phyloP scores from a whole-genome alignment of 2,113 vertebrate genomes.

The Aix galericulata region DNA sequence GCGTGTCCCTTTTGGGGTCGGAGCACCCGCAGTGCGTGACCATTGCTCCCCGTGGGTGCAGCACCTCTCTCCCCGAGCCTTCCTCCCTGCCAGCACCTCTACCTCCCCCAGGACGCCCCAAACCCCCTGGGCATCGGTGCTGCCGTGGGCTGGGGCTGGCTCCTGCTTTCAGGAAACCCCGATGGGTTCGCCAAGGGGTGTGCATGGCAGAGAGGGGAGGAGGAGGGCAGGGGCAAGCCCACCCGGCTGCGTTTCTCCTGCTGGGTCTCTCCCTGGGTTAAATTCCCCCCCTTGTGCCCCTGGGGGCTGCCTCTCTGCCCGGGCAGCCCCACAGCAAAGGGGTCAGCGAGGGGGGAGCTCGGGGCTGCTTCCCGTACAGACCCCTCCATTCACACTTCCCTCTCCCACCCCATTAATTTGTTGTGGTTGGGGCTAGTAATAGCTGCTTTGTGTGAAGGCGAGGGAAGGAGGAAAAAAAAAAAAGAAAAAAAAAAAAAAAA shows the following conservation, averaged over 20 bases:
- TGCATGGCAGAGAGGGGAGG: neutral
- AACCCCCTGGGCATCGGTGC: fast-evolving
- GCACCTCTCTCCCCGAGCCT: no score
- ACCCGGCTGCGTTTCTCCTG: neutral
- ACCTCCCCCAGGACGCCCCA: neutral
- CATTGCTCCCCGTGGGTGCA: fast-evolving
- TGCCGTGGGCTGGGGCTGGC: fast-evolving
- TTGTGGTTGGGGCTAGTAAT: slow-evolving; percentile 41
- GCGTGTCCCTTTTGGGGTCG: neutral
- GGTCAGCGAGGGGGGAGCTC: neutral
- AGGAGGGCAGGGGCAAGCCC: neutral
- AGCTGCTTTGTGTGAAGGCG: slow-evolving; percentile 57
- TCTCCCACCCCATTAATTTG: slow-evolving; percentile 58
- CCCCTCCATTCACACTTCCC: slow-evolving; percentile 54
- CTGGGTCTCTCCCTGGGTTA: fast-evolving
- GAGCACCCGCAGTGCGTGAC: neutral
- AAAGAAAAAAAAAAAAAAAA: neutral
- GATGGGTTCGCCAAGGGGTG: neutral
- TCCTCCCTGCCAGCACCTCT: no score
- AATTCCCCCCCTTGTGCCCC: neutral
- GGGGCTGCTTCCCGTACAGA: slow-evolving; percentile 24
- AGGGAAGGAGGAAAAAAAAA: neutral
- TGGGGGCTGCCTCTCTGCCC: neutral
- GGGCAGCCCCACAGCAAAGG: neutral
- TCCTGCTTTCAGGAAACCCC: neutral